These are phyloP conservation scores for Poicephalus meyeri DNA, from an alignment of 2,113 vertebrate species.

Conservation along the genomic window DNA sequence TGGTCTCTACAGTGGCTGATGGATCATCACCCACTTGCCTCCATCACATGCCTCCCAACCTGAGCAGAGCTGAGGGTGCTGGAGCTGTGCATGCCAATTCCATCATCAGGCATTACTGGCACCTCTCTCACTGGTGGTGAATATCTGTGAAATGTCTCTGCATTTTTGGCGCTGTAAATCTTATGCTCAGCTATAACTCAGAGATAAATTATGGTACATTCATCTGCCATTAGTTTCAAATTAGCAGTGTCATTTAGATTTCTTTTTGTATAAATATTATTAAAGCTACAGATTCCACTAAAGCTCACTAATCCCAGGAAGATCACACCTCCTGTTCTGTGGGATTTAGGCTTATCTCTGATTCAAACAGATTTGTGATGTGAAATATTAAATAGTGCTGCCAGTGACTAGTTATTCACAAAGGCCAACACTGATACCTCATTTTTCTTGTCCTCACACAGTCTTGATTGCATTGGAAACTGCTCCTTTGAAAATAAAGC, in stretches of 20 bases:
- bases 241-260: not conserved
- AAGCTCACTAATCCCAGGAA: slow-evolving; percentile 7
- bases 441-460: slow-evolving; percentile 1
- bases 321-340: slow-evolving; percentile 1
- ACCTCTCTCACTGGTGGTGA: slow-evolving; percentile 79
- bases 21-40: not conserved
- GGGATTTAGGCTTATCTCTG: not conserved
- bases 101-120: slow-evolving; percentile 64
- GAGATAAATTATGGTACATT: slow-evolving; percentile 15
- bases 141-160: slow-evolving; percentile 76
- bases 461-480: not conserved
- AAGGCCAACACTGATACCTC: not conserved
- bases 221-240: slow-evolving; percentile 17
- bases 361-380: slow-evolving; percentile 18
- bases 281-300: not conserved
- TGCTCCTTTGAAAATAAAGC: slow-evolving; percentile 22
- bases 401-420: not conserved
- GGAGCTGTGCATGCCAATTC: slow-evolving; percentile 54
- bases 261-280: not conserved
- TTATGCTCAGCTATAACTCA: slow-evolving; percentile 41
- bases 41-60: slow-evolving; percentile 42
- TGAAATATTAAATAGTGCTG: slow-evolving; percentile 3
- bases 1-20: not conserved
- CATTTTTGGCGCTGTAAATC: slow-evolving; percentile 68
- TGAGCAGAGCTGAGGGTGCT: slow-evolving; percentile 19